Evolutionary conservation across 2,113 vertebrate species (phyloP).

Genomic region (Crotalus horridus): DNA sequence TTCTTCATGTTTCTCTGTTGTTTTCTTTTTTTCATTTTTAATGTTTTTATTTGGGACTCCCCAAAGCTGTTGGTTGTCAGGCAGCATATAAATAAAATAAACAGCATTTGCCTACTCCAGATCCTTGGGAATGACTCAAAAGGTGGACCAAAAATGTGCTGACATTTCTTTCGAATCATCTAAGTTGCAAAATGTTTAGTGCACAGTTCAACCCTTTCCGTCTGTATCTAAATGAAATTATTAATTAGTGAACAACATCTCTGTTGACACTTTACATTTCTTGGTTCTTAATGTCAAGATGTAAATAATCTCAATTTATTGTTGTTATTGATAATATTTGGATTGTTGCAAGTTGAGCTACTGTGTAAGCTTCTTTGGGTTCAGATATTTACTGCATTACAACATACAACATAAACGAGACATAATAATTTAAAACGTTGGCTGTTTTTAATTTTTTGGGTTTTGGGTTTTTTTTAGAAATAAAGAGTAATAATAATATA

Average conservation of each 20-base stretch:
- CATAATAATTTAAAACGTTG: neutral
- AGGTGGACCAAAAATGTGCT: neutral
- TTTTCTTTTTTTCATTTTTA: neutral
- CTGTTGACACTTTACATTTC: neutral
- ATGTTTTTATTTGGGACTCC: neutral
- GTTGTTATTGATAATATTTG: neutral
- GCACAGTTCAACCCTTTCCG: neutral
- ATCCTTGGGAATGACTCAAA: neutral
- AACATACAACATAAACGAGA: neutral
- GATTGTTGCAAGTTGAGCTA: neutral
- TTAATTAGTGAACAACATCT: neutral
- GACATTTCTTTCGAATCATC: neutral
- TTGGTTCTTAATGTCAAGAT: neutral
- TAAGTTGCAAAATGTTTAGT: neutral
- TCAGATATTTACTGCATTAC: neutral
- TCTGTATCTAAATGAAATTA: neutral
- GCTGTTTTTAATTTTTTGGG: neutral
- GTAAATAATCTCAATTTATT: neutral
- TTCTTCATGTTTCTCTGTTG: neutral
- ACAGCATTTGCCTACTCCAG: neutral
- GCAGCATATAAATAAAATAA: neutral
- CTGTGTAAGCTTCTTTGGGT: neutral
- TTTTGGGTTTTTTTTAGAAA: conserved; percentile 72
- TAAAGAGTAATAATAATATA: conserved; percentile 82
- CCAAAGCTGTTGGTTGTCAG: neutral